A percentile compares a stretch with the other conserved stretches of the same genome.
Conservation (phyloP, 2,113 vertebrate species). For the Cricetomys ansorgei region DNA sequence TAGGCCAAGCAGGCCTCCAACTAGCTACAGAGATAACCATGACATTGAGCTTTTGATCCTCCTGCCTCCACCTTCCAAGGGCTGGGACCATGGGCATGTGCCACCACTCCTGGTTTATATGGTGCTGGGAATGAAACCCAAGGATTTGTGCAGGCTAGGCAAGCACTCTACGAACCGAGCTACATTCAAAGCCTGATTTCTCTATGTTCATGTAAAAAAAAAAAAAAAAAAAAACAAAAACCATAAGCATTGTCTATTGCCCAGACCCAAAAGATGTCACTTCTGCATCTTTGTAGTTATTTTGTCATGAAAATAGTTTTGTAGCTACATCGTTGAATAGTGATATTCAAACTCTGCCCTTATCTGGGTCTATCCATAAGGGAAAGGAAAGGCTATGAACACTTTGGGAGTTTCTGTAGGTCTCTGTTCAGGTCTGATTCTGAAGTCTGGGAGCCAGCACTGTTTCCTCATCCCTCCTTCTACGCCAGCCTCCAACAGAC, state of each 20-base stretch:
- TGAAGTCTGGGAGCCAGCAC: not conserved
- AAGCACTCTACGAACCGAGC: not conserved
- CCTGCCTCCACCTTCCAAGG: not conserved
- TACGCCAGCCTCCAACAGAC: not conserved
- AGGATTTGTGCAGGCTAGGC: not conserved
- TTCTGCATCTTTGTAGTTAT: not conserved
- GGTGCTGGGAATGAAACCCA: not conserved
- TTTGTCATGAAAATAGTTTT: not conserved
- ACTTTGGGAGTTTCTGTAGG: not conserved
- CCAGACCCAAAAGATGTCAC: not conserved
- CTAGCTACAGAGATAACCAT: not conserved
- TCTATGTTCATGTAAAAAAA: not conserved
- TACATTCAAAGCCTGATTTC: not conserved
- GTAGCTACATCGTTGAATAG: not conserved
- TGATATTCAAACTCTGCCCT: not conserved
- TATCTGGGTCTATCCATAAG: not conserved
- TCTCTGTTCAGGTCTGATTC: not conserved
- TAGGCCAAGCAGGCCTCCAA: not conserved
- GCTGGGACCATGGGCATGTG: not conserved
- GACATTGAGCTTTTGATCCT: not conserved
- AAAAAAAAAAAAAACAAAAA: no score
- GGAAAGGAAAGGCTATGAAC: not conserved
- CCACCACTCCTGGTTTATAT: not conserved
- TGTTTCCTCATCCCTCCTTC: not conserved
- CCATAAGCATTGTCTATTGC: not conserved